These are phyloP conservation scores for Atta colombica DNA, from an alignment of 1,140 invertebrate species.

Conservation along the genomic window DNA sequence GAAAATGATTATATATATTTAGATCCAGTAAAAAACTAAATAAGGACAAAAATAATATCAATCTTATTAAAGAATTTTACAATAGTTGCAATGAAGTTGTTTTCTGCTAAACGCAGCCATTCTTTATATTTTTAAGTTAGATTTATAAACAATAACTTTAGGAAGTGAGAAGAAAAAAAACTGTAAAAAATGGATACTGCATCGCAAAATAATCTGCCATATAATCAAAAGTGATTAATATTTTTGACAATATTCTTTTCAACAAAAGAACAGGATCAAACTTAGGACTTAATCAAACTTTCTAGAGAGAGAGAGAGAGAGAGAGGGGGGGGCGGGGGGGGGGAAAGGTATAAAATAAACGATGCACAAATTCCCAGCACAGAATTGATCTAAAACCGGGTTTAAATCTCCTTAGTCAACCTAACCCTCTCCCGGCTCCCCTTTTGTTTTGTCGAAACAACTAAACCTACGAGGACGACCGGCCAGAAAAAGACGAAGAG, in stretches of 20 bases:
- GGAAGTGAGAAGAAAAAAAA: neutral
- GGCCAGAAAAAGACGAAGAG: conserved; percentile 32
- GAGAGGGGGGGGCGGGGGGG: neutral
- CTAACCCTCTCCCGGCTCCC: conserved; percentile 8
- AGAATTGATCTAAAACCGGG: conserved; percentile 69
- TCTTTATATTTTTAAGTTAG: neutral
- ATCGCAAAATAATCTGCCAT: neutral
- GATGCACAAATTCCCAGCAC: conserved; percentile 64
- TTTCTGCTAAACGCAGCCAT: neutral
- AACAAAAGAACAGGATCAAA: conserved; percentile 50
- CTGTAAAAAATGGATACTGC: neutral
- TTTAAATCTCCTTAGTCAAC: conserved; percentile 73
- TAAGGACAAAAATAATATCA: too few relatives aligned
- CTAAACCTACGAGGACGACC: conserved; percentile 54
- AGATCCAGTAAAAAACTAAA: too few relatives aligned
- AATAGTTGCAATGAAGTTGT: too few relatives aligned
- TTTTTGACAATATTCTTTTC: neutral
- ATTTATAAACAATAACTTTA: neutral
- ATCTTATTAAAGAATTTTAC: too few relatives aligned
- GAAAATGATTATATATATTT: too few relatives aligned
- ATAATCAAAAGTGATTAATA: neutral
- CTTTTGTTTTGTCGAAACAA: conserved; percentile 44
- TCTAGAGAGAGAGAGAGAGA: neutral
- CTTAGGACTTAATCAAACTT: neutral
- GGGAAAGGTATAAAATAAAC: conserved; percentile 64